Base-by-base conservation (phyloP, 2,888 invertebrate species). In the Anthoptus insignis region DNA sequence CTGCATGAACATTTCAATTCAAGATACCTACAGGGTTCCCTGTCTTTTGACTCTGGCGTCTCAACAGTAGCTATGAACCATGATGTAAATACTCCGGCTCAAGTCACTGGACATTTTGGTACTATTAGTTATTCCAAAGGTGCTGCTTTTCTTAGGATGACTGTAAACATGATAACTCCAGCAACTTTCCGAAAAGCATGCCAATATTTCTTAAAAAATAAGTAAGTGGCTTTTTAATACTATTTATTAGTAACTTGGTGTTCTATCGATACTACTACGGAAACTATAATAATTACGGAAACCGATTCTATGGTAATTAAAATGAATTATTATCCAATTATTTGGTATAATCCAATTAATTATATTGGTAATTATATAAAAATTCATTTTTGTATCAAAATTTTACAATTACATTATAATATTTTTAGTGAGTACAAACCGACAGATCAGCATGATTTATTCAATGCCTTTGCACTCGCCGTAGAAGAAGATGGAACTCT, bases 1-100 rank as follows among this genome's bases (percentile, higher is more conserved):
- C 81, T 96, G 56, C 92, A 95, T 19, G 94, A 96, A n/a, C 97
- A 97, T 77, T 97, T 97, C 75, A 95, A 97, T 21, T 89, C 95
- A 0, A 95, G 96, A 19, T 96, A 96, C 72, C 80, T 97, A 0
- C 97, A 97, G 69, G 81, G 81, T 0, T 96, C 95, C 0, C 88
- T 97, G 52, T 80, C 83, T 0, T 86, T 87, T 19, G 93, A 93
- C 63, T 91, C 93, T 1, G 82, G 87, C 1, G 71, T 73, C 0
- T 76, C 77, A 14, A 86, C 88, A 0, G 94, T 95, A 64, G 94
- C 97, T 0, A 81, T 97, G 79, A 91, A 94, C 65, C 80, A 87
- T n/a, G 87, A 91, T 0, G 95, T 96, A 0, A 93, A 93, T 45
- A 94, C 94, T 0, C 95, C 96, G 8, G 80, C 87, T 0, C 94